Conservation (phyloP, 1,140 invertebrate genomes). For the Argopecten irradians region DNA sequence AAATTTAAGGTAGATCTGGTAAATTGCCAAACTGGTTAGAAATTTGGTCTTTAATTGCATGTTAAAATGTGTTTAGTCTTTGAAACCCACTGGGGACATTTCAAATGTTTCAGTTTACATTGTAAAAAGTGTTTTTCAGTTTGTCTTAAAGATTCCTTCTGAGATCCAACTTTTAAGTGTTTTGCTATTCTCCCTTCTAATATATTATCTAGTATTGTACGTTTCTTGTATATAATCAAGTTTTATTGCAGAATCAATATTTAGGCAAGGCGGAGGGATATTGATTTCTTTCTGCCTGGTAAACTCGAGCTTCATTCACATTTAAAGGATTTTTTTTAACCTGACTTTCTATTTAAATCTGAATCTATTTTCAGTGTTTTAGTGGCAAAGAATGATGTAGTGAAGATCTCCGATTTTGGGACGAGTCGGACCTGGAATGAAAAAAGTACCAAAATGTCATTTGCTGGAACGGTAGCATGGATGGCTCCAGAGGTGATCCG, state of each 20-base stretch:
- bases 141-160: too few species aligned
- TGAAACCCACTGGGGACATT: too few species aligned
- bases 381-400: constrained; percentile 90
- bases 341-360: background rate
- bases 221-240: background rate
- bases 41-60: too few species aligned
- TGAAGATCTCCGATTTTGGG: constrained; percentile 99
- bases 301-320: background rate
- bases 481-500: constrained; percentile 99
- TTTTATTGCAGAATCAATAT: background rate
- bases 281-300: background rate
- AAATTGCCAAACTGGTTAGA: too few species aligned
- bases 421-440: constrained; percentile 94
- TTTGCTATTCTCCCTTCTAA: background rate
- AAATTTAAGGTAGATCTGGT: too few species aligned
- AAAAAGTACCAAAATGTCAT: constrained; percentile 97
- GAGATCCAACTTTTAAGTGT: background rate
- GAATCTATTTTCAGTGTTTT: constrained; percentile 86
- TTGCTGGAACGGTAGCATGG: constrained; percentile 96
- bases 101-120: too few species aligned
- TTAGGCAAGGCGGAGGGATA: background rate
- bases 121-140: too few species aligned
- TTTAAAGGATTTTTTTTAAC: too few species aligned
- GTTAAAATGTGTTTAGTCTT: too few species aligned
- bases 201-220: background rate